These are phyloP conservation scores for Cebidichthys violaceus DNA, from an alignment of 2,113 vertebrate genomes.

Conservation along the genomic window DNA sequence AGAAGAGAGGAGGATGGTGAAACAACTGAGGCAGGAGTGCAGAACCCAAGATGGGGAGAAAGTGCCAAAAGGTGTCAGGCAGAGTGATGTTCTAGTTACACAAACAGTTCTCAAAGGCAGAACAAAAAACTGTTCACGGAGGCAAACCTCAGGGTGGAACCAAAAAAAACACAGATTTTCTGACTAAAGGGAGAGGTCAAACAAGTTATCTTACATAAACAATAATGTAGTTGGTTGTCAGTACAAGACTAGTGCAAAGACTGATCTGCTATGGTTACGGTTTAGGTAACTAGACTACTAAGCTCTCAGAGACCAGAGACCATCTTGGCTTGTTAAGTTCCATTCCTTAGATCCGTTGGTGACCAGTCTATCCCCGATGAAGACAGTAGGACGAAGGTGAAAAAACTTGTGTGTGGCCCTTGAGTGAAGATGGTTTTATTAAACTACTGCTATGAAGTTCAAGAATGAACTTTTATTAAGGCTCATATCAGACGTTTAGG, in stretches of 20 bases:
- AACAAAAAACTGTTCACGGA: not conserved
- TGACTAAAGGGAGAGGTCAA: not conserved
- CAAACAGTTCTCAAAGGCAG: slow-evolving; percentile 28
- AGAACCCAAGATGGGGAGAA: slow-evolving; percentile 4
- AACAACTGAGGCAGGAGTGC: slow-evolving; percentile 22
- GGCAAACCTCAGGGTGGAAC: not conserved
- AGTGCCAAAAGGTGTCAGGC: slow-evolving; percentile 31
- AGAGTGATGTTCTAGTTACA: slow-evolving; percentile 21
- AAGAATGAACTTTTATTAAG: too few species aligned
- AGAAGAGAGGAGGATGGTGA: slow-evolving; percentile 23
- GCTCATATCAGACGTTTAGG: too few species aligned
- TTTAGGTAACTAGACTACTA: not conserved
- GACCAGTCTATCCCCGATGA: too few species aligned
- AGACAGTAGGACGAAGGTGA: not conserved
- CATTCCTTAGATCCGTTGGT: too few species aligned
- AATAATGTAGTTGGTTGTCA: not conserved
- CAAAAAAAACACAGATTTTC: not conserved
- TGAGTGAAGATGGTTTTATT: not conserved
- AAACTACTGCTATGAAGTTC: not conserved
- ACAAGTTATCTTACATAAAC: not conserved
- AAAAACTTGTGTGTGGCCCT: not conserved
- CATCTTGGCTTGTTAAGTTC: not conserved
- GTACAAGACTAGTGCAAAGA: too few species aligned
- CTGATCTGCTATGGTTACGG: not conserved
- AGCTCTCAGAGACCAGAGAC: too few species aligned